phyloP scores from a whole-genome alignment of 2,888 invertebrate genomes.

The Balanococcus diminutus region DNA sequence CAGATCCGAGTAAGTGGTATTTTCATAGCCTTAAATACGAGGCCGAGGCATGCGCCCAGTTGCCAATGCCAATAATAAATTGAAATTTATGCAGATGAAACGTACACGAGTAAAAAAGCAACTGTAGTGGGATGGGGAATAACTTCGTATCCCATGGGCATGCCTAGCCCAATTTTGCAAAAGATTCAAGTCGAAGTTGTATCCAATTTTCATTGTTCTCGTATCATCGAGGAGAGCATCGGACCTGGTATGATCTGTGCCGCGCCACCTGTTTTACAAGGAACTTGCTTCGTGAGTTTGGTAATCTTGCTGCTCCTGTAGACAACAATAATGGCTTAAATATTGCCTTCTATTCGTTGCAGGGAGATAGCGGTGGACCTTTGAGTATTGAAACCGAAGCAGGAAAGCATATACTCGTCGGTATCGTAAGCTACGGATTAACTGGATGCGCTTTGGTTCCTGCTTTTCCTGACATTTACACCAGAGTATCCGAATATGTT shows the following conservation, averaged over 20 bases:
- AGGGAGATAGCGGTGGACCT: conserved; percentile 60
- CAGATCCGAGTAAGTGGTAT: conserved; percentile 59
- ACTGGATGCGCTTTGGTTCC: conserved; percentile 62
- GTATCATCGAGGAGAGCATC: conserved; percentile 61
- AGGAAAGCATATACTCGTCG: conserved; percentile 60
- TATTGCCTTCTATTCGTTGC: conserved; percentile 8
- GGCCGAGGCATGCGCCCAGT: too few relatives aligned
- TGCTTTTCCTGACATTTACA: conserved; percentile 62
- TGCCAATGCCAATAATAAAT: not conserved
- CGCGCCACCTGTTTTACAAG: conserved; percentile 61
- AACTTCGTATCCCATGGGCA: conserved; percentile 61
- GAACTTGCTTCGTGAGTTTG: conserved; percentile 62
- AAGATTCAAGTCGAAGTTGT: conserved; percentile 61
- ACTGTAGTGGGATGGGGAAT: conserved; percentile 62
- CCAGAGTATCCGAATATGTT: conserved; percentile 61
- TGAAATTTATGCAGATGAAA: conserved; percentile 58
- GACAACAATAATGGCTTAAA: not conserved
- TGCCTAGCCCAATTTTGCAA: conserved; percentile 61
- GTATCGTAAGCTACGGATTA: conserved; percentile 62
- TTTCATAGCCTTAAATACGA: not conserved
- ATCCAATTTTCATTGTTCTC: conserved; percentile 61
- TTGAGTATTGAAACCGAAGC: conserved; percentile 59
- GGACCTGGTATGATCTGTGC: conserved; percentile 61
- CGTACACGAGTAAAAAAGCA: conserved; percentile 60
- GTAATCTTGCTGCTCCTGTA: not conserved